Evolutionary conservation across 2,888 invertebrate genomes (phyloP), one percentile per base, ranked within the genome.

Genomic region (Ramazzottius varieornatus): DNA sequence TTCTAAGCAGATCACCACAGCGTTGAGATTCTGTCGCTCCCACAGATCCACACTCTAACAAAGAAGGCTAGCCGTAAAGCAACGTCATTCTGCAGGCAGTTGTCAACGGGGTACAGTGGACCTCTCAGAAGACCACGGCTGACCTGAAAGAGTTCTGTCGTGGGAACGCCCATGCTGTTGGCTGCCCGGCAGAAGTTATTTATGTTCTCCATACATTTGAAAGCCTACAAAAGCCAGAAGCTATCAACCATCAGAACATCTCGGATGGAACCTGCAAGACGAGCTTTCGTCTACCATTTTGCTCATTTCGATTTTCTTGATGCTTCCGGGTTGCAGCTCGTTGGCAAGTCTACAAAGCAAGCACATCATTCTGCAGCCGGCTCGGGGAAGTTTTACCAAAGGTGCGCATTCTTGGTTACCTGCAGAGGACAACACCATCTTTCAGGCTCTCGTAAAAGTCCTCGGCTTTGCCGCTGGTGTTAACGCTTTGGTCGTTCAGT

Each of bases 191-290:
- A 79, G 79, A 94, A 93, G 68, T 75, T 75, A 77, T 91, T 90
- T 71, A 96, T 94, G 77, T 96, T 96, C 79, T 96, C 94, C 94
- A 96, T 96, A 78, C 91, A 91, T 75, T 93, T 93, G 79, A 94
- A 96, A 67, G 88, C n/a, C n/a, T n/a, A n/a, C n/a, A n/a, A n/a
- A n/a, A n/a, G n/a, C n/a, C n/a, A n/a, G n/a, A n/a, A n/a, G n/a
- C n/a, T n/a, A n/a, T n/a, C n/a, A n/a, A n/a, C n/a, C n/a, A n/a
- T n/a, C n/a, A n/a, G n/a, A n/a, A n/a, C n/a, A n/a, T n/a, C n/a
- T n/a, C n/a, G n/a, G n/a, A n/a, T n/a, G n/a, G n/a, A n/a, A n/a
- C n/a, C n/a, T n/a, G n/a, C n/a, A n/a, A n/a, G n/a, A n/a, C n/a
- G n/a, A n/a, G n/a, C n/a, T n/a, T n/a, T n/a, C n/a, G n/a, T n/a